Evolutionary conservation across 1,140 invertebrate genomes (phyloP).

Genomic region (Manduca sexta): DNA sequence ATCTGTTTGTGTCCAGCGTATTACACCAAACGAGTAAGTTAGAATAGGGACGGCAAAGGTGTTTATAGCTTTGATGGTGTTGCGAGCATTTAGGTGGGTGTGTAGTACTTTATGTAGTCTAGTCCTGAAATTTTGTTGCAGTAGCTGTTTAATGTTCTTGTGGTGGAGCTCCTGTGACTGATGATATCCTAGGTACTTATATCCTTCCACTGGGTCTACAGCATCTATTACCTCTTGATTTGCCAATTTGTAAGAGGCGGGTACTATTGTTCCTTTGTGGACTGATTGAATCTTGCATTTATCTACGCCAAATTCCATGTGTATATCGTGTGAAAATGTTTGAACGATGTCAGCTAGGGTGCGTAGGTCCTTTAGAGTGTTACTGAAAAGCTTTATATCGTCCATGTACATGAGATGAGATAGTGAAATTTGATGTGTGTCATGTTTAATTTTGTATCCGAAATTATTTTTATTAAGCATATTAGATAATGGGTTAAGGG

Average conservation of each 20-base stretch:
- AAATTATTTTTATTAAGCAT: conserved; percentile 1
- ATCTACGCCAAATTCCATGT: conserved; percentile 17
- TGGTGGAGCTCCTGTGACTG: no score
- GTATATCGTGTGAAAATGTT: conserved; percentile 10
- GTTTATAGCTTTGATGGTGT: conserved; percentile 17
- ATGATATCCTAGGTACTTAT: no score
- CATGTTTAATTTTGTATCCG: no score
- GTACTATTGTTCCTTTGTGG: not conserved
- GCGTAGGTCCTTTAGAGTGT: not conserved
- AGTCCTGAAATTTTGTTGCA: not conserved
- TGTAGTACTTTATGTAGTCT: not conserved
- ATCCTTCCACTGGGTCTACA: no score
- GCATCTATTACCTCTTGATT: no score
- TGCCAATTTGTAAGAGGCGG: no score
- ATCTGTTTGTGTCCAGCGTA: conserved; percentile 13
- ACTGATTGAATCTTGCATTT: conserved; percentile 14
- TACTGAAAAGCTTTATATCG: no score
- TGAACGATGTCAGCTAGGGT: conserved; percentile 9
- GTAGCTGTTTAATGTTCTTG: no score
- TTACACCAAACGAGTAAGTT: conserved; percentile 12
- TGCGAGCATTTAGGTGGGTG: conserved; percentile 10
- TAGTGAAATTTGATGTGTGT: no score
- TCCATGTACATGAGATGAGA: no score
- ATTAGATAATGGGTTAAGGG: conserved; percentile 7
- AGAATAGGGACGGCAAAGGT: conserved; percentile 13